phyloP scores from a whole-genome alignment of 2,888 invertebrate species.

The Platypus cylindrus region DNA sequence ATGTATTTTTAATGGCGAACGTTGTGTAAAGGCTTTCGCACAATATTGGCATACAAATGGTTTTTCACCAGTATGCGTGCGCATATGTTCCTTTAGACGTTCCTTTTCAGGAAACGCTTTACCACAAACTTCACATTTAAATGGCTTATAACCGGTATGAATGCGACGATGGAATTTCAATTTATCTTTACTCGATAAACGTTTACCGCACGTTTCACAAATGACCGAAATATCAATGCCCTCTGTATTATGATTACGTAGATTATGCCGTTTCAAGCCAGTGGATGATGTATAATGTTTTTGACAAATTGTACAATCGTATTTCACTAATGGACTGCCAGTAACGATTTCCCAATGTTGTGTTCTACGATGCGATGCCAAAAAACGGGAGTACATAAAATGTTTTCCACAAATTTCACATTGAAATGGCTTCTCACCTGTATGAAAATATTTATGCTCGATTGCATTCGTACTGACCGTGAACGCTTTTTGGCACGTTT shows the following conservation, averaged over 20 bases:
- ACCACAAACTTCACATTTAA: slow-evolving; percentile 29
- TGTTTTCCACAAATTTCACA: slow-evolving; percentile 34
- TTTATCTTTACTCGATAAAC: slow-evolving; percentile 30
- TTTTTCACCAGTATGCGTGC: slow-evolving; percentile 32
- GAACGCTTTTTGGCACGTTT: slow-evolving; percentile 23
- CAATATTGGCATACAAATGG: slow-evolving; percentile 28
- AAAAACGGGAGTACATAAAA: slow-evolving; percentile 40
- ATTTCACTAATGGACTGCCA: slow-evolving; percentile 28
- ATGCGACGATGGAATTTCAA: slow-evolving; percentile 30
- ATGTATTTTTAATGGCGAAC: slow-evolving; percentile 46
- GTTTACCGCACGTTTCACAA: slow-evolving; percentile 32
- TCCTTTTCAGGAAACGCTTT: slow-evolving; percentile 40
- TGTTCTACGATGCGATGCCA: slow-evolving; percentile 38
- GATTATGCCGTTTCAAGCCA: slow-evolving; percentile 26
- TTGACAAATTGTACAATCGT: slow-evolving; percentile 31
- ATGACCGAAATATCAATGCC: slow-evolving; percentile 38
- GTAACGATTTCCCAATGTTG: slow-evolving; percentile 38
- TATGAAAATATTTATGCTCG: slow-evolving; percentile 36
- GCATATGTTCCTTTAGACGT: slow-evolving; percentile 29
- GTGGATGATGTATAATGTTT: slow-evolving; percentile 31
- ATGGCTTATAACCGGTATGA: slow-evolving; percentile 38
- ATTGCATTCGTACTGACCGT: slow-evolving; percentile 38
- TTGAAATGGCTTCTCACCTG: slow-evolving; percentile 34
- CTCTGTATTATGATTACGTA: slow-evolving; percentile 24
- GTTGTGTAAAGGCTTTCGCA: slow-evolving; percentile 36